Conservation (phyloP, 1,140 invertebrate genomes). For the Cotesia glomerata region DNA sequence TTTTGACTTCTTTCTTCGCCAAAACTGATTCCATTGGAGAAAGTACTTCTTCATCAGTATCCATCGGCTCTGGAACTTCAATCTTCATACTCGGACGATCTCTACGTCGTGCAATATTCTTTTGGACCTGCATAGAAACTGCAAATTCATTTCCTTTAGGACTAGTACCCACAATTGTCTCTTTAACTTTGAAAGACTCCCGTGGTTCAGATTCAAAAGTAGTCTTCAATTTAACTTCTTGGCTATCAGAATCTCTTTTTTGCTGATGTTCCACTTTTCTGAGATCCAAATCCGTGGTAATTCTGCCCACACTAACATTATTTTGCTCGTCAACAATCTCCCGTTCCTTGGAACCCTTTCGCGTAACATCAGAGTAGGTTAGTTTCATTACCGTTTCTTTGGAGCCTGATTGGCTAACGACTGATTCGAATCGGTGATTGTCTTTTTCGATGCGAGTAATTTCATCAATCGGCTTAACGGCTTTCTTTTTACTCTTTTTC, state of each 20-base stretch:
- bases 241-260: slow-evolving; percentile 11
- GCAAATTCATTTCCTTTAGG: not conserved
- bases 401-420: slow-evolving; percentile 35
- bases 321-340: slow-evolving; percentile 12
- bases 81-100: slow-evolving; percentile 31
- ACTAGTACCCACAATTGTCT: not conserved
- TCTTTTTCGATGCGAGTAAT: slow-evolving; percentile 13
- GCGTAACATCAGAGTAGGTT: slow-evolving; percentile 44
- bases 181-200: not conserved
- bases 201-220: not conserved
- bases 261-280: slow-evolving; percentile 2
- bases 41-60: slow-evolving; percentile 46
- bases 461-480: slow-evolving; percentile 29
- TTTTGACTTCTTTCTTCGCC: slow-evolving; percentile 35
- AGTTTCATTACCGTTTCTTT: slow-evolving; percentile 30
- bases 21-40: slow-evolving; percentile 45
- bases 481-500: slow-evolving; percentile 40
- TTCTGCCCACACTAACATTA: not conserved
- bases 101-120: not conserved
- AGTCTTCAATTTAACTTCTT: not conserved
- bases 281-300: slow-evolving; percentile 12
- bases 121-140: not conserved
- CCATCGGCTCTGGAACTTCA: slow-evolving; percentile 45
- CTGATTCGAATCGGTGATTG: slow-evolving; percentile 18
- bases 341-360: slow-evolving; percentile 29